Percentiles rank a stretch among this genome's conserved stretches.
Conservation (phyloP, 2,113 vertebrate genomes). For the Protobothrops mucrosquamatus region DNA sequence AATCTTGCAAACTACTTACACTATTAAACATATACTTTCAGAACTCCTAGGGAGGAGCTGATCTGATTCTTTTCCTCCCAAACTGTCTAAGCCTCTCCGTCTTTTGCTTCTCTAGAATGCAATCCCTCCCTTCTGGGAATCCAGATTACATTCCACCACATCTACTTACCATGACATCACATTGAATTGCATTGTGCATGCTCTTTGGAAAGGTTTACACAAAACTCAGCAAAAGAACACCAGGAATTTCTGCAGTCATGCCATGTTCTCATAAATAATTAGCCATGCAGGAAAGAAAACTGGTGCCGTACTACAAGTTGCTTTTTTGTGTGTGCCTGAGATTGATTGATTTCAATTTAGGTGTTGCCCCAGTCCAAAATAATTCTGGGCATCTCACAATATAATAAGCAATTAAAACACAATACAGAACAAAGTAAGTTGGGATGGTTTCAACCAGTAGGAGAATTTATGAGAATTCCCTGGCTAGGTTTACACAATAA, state of each 20-base stretch:
- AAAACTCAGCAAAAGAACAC: neutral
- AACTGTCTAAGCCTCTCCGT: neutral
- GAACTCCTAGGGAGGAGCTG: neutral
- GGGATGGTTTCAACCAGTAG: neutral
- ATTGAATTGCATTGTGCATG: neutral
- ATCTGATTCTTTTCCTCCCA: neutral
- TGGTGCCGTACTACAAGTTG: neutral
- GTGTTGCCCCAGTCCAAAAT: neutral
- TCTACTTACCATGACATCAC: neutral
- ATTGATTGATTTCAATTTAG: neutral
- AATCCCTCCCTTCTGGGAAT: neutral
- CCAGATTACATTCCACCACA: neutral
- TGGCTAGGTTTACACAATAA: neutral
- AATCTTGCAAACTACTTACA: neutral
- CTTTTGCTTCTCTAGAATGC: neutral
- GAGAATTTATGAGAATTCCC: neutral
- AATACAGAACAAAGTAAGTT: neutral
- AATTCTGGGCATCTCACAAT: neutral
- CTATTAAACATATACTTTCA: neutral
- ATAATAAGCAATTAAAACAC: neutral
- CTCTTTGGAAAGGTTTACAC: neutral
- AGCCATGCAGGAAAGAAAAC: neutral
- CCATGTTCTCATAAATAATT: neutral
- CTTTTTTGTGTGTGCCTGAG: neutral
- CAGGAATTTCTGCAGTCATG: neutral